A percentile compares a stretch with the other conserved stretches of the same genome.
phyloP scores from a whole-genome alignment of 1,140 invertebrate genomes.

The Eueides isabella region DNA sequence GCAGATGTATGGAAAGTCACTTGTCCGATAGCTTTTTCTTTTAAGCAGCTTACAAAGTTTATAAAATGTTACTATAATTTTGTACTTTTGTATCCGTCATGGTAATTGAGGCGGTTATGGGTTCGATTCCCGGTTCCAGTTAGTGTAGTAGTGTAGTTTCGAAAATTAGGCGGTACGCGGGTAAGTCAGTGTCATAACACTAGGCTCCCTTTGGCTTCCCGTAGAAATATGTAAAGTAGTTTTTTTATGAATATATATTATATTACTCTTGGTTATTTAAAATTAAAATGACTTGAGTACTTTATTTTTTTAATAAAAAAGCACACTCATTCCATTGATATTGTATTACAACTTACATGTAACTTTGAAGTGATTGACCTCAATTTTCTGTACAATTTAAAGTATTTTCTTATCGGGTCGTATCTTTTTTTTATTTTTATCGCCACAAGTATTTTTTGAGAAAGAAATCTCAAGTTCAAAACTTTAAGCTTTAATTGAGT shows the following conservation, averaged over 20 bases:
- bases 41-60: not conserved
- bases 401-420: constrained; percentile 1
- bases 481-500: not conserved
- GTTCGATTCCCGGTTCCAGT: too few relatives aligned
- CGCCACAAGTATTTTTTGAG: not conserved
- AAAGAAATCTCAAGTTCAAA: not conserved
- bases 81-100: not conserved
- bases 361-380: not conserved
- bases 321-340: not conserved
- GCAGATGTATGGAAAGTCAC: constrained; percentile 16
- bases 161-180: too few relatives aligned
- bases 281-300: too few relatives aligned
- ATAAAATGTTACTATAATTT: not conserved
- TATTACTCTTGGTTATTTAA: too few relatives aligned
- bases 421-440: not conserved
- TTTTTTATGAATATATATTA: too few relatives aligned
- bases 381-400: constrained; percentile 3
- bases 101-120: too few relatives aligned
- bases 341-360: not conserved
- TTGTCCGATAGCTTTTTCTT: not conserved
- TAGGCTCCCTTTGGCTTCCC: too few relatives aligned
- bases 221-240: too few relatives aligned
- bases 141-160: too few relatives aligned
- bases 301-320: not conserved
- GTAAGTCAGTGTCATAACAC: too few relatives aligned